Percentiles rank a stretch among this genome's conserved stretches.
phyloP scores from a whole-genome alignment of 1,140 invertebrate species.

The Drosophila saltans region DNA sequence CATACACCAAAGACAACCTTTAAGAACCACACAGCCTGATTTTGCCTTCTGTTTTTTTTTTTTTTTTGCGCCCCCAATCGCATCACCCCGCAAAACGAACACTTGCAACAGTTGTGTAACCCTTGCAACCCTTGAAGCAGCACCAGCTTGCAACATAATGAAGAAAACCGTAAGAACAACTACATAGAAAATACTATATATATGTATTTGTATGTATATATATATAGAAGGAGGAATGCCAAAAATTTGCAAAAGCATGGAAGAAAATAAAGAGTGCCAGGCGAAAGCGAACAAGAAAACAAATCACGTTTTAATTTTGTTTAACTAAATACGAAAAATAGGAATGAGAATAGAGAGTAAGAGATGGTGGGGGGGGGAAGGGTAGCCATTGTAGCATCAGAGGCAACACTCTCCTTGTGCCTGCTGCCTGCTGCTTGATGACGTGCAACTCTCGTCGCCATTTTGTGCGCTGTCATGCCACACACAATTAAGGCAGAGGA shows the following conservation, averaged over 20 bases:
- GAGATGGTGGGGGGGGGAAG: background rate
- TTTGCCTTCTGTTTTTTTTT: too few relatives aligned
- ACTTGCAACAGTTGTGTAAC: conserved; percentile 1
- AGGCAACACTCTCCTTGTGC: background rate
- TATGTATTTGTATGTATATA: background rate
- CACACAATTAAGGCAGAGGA: conserved; percentile 76
- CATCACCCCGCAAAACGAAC: background rate
- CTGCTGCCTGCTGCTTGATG: conserved; percentile 55
- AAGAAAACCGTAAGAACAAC: conserved; percentile 37
- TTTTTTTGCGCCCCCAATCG: too few relatives aligned
- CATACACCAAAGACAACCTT: conserved; percentile 36
- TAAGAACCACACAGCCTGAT: conserved; percentile 33
- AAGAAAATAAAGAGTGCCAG: conserved; percentile 42
- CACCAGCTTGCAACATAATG: conserved; percentile 40
- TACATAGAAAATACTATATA: background rate
- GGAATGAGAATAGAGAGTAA: conserved; percentile 6
- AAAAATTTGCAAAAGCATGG: conserved; percentile 66
- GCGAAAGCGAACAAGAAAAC: conserved; percentile 75
- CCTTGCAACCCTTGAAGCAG: background rate
- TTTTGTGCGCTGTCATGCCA: conserved; percentile 79
- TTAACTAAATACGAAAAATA: conserved; percentile 79
- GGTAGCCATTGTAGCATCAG: background rate
- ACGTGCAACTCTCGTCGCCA: conserved; percentile 79
- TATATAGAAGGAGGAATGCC: conserved; percentile 52
- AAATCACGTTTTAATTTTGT: conserved; percentile 83